A percentile compares a stretch with the other conserved stretches of the same genome.
phyloP scores from a whole-genome alignment of 53 echinoderm and acorn worm genomes.

The Arbacia lixula region DNA sequence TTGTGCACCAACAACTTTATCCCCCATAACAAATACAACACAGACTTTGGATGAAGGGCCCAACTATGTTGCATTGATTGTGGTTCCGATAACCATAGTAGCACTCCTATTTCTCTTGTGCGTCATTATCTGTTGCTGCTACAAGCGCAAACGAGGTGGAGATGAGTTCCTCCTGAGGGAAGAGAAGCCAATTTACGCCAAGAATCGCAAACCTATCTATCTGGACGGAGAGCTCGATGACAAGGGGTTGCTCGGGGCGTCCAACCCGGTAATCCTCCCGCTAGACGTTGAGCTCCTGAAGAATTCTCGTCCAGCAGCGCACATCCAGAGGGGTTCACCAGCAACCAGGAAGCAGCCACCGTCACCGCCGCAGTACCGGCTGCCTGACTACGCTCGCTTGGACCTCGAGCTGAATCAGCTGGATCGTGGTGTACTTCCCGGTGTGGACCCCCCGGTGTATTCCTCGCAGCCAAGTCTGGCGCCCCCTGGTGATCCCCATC shows the following conservation, averaged over 20 bases:
- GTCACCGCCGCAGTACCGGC: constrained; percentile 29
- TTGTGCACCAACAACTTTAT: constrained; percentile 39
- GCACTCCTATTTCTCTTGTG: constrained; percentile 53
- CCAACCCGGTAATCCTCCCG: constrained; percentile 65
- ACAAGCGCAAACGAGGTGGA: constrained; percentile 64
- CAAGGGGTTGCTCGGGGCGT: constrained; percentile 22
- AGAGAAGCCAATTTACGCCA: constrained; percentile 64
- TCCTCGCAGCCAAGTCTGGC: constrained; percentile 8
- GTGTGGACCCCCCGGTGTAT: constrained; percentile 25
- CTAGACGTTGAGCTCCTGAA: constrained; percentile 66
- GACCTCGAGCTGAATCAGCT: constrained; percentile 15
- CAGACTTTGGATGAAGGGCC: neutral
- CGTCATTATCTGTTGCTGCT: constrained; percentile 54
- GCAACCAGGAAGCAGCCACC: neutral
- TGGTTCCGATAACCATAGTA: constrained; percentile 46
- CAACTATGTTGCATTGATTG: constrained; percentile 16
- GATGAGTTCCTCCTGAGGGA: constrained; percentile 72
- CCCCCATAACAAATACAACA: constrained; percentile 42
- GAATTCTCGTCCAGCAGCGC: neutral
- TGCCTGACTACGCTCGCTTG: constrained; percentile 39
- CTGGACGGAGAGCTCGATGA: constrained; percentile 63
- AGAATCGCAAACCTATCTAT: constrained; percentile 70
- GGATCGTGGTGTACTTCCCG: neutral
- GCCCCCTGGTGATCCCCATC: neutral
- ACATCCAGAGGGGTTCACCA: neutral